phyloP scores from a whole-genome alignment of 23 tunicate genomes.

The Aplidium turbinatum region DNA sequence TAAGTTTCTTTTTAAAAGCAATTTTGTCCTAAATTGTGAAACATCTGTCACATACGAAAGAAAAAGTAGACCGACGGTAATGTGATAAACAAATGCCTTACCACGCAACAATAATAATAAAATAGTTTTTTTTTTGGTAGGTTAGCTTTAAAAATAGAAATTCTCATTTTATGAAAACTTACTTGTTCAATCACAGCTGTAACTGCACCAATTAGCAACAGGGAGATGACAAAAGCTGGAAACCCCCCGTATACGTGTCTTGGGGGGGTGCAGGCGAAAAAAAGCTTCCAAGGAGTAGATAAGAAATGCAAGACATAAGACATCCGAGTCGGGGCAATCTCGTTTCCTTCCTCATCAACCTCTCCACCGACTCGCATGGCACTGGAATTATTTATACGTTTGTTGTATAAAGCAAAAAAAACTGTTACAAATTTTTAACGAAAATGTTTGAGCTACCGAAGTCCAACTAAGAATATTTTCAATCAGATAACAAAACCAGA shows the following conservation, averaged over 20 bases:
- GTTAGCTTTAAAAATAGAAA: no score
- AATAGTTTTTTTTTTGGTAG: no score
- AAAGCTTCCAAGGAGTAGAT: conserved; percentile 81
- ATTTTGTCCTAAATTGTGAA: no score
- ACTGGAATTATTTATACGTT: conserved; percentile 13
- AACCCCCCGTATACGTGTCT: conserved; percentile 70
- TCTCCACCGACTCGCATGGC: conserved; percentile 94
- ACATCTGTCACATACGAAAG: no score
- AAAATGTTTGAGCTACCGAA: no score
- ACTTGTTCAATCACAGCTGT: conserved; percentile 91
- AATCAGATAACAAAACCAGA: no score
- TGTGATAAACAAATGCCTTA: no score
- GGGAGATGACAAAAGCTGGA: conserved; percentile 72
- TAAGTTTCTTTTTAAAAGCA: no score
- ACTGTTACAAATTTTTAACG: not conserved
- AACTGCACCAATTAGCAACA: conserved; percentile 63
- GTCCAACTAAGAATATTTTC: no score
- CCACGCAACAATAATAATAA: no score
- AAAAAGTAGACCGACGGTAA: no score
- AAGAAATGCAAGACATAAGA: conserved; percentile 81
- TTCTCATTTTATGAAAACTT: no score
- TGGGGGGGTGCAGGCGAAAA: conserved; percentile 91
- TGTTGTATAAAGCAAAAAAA: not conserved
- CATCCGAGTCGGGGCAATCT: conserved; percentile 38
- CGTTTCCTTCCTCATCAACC: conserved; percentile 66